Evolutionary conservation across 2,797 vertebrate species (phyloP).

Genomic region (Argya squamiceps): DNA sequence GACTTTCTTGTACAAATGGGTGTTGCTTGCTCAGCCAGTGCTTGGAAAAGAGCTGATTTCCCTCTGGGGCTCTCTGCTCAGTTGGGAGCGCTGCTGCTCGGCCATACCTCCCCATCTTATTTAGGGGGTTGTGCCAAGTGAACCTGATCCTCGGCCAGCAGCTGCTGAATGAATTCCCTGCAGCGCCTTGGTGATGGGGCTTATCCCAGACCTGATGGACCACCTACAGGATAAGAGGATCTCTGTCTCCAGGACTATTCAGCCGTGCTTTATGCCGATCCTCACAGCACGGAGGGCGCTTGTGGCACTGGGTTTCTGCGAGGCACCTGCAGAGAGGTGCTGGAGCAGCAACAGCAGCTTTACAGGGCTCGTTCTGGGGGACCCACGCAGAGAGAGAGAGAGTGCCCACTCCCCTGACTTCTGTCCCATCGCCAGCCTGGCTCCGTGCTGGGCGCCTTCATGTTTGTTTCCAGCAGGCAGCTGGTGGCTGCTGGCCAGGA

Average conservation of each 20-base stretch:
- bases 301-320: background rate
- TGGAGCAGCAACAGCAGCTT: background rate
- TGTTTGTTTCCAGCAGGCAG: background rate
- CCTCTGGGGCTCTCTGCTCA: background rate
- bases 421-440: background rate
- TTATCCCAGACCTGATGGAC: background rate
- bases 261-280: background rate
- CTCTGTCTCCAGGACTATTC: background rate
- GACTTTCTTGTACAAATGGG: background rate
- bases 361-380: rapidly evolving
- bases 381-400: background rate
- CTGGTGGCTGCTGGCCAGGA: background rate
- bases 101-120: background rate
- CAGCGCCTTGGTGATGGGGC: background rate
- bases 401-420: rapidly evolving
- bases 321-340: background rate
- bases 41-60: background rate
- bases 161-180: background rate
- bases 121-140: background rate
- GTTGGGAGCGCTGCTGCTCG: background rate
- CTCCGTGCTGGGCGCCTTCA: background rate
- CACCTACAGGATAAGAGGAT: background rate
- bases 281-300: background rate
- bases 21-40: background rate
- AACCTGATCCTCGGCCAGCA: background rate